Evolutionary conservation across 2,888 invertebrate genomes (phyloP).

Genomic region (Embidobia sp.): DNA sequence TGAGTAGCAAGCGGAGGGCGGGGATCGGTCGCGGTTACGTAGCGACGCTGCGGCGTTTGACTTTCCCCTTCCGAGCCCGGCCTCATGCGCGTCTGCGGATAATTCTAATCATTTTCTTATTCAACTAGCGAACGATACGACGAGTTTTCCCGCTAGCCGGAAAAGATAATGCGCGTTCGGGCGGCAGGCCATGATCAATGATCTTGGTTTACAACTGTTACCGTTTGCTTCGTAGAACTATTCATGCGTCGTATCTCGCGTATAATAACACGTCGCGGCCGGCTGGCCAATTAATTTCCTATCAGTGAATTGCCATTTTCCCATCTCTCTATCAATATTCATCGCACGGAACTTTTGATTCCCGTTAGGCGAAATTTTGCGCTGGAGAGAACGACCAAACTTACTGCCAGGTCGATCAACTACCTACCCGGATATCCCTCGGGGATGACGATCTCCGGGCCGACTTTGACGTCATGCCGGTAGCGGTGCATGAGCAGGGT

Average conservation of each 20-base stretch:
- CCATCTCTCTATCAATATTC: slow-evolving; percentile 36
- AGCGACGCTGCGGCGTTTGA: slow-evolving; percentile 7
- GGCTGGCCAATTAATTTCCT: slow-evolving; percentile 45
- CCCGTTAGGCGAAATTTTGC: slow-evolving; percentile 30
- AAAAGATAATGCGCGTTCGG: slow-evolving; percentile 55
- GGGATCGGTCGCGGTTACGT: slow-evolving; percentile 2
- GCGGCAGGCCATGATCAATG: slow-evolving; percentile 60
- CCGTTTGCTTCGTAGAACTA: slow-evolving; percentile 58
- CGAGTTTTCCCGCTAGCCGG: slow-evolving; percentile 56
- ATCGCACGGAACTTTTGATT: slow-evolving; percentile 19
- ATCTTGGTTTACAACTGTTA: slow-evolving; percentile 57
- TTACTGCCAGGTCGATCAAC: no score
- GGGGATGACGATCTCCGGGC: slow-evolving; percentile 82
- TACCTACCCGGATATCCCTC: slow-evolving; percentile 82
- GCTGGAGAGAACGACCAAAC: no score
- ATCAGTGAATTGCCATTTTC: slow-evolving; percentile 46
- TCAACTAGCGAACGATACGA: slow-evolving; percentile 3
- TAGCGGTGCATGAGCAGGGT: slow-evolving; percentile 82
- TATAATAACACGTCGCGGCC: slow-evolving; percentile 34
- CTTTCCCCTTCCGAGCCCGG: slow-evolving; percentile 26
- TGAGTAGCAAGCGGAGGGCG: slow-evolving; percentile 23
- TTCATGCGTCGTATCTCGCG: slow-evolving; percentile 50
- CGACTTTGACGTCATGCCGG: slow-evolving; percentile 82
- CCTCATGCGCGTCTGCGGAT: slow-evolving; percentile 18
- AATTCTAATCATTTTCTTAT: slow-evolving; percentile 35